Evolutionary conservation across 2,888 invertebrate genomes (phyloP).

Genomic region (Hydropsyche betteni): DNA sequence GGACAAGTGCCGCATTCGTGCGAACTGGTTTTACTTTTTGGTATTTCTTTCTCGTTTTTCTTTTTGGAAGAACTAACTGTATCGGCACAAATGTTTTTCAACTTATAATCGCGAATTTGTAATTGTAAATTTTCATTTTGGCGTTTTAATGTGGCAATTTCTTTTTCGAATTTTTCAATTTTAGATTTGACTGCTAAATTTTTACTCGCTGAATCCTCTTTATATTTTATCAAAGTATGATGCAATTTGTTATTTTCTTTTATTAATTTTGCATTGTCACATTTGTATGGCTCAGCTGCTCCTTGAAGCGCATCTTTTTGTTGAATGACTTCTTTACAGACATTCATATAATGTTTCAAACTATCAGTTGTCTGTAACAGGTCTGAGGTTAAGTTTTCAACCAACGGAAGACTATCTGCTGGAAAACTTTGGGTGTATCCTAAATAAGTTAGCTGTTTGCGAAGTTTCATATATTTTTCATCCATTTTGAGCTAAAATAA

Average conservation of each 20-base stretch:
- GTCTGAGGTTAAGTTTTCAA: slow-evolving; percentile 83
- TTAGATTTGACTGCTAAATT: slow-evolving; percentile 70
- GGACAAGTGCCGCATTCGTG: slow-evolving; percentile 54
- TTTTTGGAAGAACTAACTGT: slow-evolving; percentile 63
- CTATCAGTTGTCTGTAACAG: slow-evolving; percentile 88
- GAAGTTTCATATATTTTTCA: slow-evolving; percentile 42
- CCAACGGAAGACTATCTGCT: slow-evolving; percentile 79
- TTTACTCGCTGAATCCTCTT: slow-evolving; percentile 71
- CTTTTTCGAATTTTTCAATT: slow-evolving; percentile 70
- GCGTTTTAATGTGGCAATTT: slow-evolving; percentile 67
- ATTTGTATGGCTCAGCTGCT: slow-evolving; percentile 81
- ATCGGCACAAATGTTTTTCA: slow-evolving; percentile 63
- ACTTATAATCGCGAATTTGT: slow-evolving; percentile 61
- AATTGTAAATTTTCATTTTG: slow-evolving; percentile 61
- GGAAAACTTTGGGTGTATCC: slow-evolving; percentile 83
- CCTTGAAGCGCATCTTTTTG: slow-evolving; percentile 75
- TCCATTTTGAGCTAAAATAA: slow-evolving; percentile 41
- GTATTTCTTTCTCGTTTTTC: slow-evolving; percentile 54
- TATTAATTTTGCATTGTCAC: slow-evolving; percentile 79
- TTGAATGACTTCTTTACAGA: slow-evolving; percentile 75
- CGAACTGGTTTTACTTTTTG: slow-evolving; percentile 57
- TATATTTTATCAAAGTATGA: slow-evolving; percentile 70
- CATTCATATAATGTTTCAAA: slow-evolving; percentile 82
- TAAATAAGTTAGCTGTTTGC: slow-evolving; percentile 80
- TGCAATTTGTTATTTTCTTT: slow-evolving; percentile 80